Evolutionary conservation across 2,113 vertebrate species (phyloP), one percentile per base, ranked within the genome.

Genomic region (Vimba vimba): DNA sequence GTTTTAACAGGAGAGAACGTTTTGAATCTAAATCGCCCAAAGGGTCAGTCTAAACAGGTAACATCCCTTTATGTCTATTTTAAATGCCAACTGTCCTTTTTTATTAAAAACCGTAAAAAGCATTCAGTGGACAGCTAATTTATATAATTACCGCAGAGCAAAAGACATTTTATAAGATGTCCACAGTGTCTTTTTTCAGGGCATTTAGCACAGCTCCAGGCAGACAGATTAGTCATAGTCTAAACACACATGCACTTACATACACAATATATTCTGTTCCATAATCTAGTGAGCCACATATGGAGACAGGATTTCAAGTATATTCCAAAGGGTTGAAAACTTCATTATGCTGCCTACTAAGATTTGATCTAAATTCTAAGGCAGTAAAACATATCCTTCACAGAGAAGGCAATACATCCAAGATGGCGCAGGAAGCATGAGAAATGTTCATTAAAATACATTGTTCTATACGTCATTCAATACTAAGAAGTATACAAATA

Each of bases 151-250:
- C 36, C 0, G 21, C 52, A 59, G 4, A 57, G 52, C 59, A 39
- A 11, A 77, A 79, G 2, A 79, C 30, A 59, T 59, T 39, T 79
- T 36, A 60, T 59, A 60, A 79, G 30, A 39, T 79, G 6, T 79
- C 30, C 21, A 52, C 25, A 1, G 4, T 21, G 30, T 78, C 21
- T 68, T 47, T 74, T 78, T 33, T 43, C 45, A 59, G 75, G 23
- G 30, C n/a, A 79, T 79, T 85, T 85, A 80, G 64, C 25, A 57
- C 11, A 47, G 36, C 30, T 85, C 36, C 17, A 79, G 25, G 75
- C 21, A 80, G 47, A 59, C 39, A 60, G 52, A 69, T 52, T 52
- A 79, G 84, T 52, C 84, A 85, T 55, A 80, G 50, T 21, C 50
- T 27, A 59, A 8, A 71, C 68, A 71, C 33, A 39, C 47, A 45